Evolutionary conservation across 1,140 invertebrate species (phyloP).

Genomic region (Antheraea pernyi): DNA sequence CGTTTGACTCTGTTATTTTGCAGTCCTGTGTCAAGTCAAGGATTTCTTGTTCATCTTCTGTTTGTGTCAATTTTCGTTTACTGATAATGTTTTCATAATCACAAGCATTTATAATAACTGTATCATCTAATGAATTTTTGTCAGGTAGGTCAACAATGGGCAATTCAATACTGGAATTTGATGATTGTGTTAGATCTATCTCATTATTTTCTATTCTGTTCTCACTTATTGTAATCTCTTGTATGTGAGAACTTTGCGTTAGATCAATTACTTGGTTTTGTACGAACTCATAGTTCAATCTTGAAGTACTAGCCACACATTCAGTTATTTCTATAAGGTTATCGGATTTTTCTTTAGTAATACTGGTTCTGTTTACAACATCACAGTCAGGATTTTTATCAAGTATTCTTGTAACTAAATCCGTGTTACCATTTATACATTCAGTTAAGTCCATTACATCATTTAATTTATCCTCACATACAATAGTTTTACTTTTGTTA

Average conservation of each 20-base stretch:
- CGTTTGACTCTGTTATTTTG: slow-evolving; percentile 8
- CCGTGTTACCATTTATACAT: slow-evolving; percentile 34
- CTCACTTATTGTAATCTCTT: slow-evolving; percentile 5
- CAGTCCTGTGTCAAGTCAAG: slow-evolving; percentile 19
- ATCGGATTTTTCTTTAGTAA: slow-evolving; percentile 51
- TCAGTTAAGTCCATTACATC: slow-evolving; percentile 57
- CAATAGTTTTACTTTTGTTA: slow-evolving; percentile 15
- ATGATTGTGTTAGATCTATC: slow-evolving; percentile 45
- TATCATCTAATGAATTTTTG: slow-evolving; percentile 36
- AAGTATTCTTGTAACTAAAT: slow-evolving; percentile 17
- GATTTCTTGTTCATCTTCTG: background rate
- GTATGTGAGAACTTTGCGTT: slow-evolving; percentile 20
- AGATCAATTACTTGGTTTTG: slow-evolving; percentile 23
- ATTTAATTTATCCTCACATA: slow-evolving; percentile 29
- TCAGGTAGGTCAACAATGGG: slow-evolving; percentile 26
- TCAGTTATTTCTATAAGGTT: slow-evolving; percentile 66
- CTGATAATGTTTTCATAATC: slow-evolving; percentile 18
- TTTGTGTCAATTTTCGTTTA: slow-evolving; percentile 1
- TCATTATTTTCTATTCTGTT: slow-evolving; percentile 10
- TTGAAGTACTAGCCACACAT: slow-evolving; percentile 36
- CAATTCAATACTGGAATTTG: slow-evolving; percentile 25
- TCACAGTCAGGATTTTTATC: background rate
- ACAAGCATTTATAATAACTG: slow-evolving; percentile 34
- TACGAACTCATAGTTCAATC: background rate
- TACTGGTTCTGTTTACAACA: slow-evolving; percentile 21